Percentiles rank a stretch among this genome's conserved stretches.
Evolutionary conservation across 2,888 invertebrate genomes (phyloP).

Genomic region (Ferrisia virgata): DNA sequence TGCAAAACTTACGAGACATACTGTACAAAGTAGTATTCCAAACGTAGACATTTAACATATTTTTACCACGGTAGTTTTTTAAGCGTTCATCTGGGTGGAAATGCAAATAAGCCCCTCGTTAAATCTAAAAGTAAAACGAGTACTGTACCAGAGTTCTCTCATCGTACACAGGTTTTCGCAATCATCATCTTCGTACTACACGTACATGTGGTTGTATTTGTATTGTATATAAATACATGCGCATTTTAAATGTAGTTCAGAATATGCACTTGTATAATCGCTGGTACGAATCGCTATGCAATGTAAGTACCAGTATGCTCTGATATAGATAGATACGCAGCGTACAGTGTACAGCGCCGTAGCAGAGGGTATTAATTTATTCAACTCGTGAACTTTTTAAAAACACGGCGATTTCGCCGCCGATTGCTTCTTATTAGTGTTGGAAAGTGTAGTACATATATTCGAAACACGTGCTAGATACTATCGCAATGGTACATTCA

Average conservation of each 20-base stretch:
- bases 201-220: neutral
- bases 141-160: neutral
- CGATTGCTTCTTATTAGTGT: slow-evolving; percentile 1
- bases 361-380: neutral
- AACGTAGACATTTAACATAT: neutral
- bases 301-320: neutral
- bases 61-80: neutral
- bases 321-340: too few relatives aligned
- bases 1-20: neutral
- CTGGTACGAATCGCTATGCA: neutral
- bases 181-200: neutral
- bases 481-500: too few relatives aligned
- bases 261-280: too few relatives aligned
- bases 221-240: too few relatives aligned
- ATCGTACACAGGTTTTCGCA: neutral
- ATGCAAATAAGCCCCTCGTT: slow-evolving; percentile 8
- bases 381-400: neutral
- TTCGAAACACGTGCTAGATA: slow-evolving; percentile 5
- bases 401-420: neutral
- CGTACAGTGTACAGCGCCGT: too few relatives aligned
- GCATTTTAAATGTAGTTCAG: too few relatives aligned
- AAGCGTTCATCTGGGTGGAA: neutral
- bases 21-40: neutral
- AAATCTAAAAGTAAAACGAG: slow-evolving; percentile 12
- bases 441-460: neutral